phyloP scores from a whole-genome alignment of 2,113 vertebrate species.

The Callithrix jacchus region DNA sequence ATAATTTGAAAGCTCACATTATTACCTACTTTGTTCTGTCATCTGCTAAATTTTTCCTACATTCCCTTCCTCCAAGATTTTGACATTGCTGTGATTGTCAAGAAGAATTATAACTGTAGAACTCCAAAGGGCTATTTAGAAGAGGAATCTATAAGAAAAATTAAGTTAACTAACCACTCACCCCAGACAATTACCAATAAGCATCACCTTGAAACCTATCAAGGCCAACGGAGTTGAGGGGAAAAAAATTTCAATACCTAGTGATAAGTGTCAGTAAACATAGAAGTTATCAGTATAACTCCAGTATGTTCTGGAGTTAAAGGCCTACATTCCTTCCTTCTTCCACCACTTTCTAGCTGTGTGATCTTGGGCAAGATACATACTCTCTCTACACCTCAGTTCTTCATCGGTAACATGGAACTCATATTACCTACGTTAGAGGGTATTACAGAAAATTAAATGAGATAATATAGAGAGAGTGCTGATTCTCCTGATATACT shows the following conservation, averaged over 20 bases:
- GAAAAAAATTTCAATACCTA: neutral
- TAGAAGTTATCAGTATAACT: neutral
- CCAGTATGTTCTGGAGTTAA: too few species aligned
- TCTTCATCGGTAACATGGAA: neutral
- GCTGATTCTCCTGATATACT: neutral
- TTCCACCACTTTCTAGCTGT: neutral
- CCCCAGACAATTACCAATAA: neutral
- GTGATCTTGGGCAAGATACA: neutral
- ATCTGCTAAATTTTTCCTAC: neutral
- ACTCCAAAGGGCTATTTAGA: neutral
- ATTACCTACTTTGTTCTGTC: neutral
- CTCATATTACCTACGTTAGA: neutral
- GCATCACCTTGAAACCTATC: neutral
- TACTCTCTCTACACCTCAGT: neutral
- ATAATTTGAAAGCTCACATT: neutral
- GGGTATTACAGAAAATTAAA: neutral
- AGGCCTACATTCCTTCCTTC: neutral
- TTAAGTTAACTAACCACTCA: neutral
- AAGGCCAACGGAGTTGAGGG: neutral
- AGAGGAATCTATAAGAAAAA: neutral
- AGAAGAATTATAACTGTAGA: neutral
- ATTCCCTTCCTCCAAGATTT: neutral
- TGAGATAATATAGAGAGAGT: neutral
- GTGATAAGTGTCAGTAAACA: neutral
- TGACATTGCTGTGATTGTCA: neutral